phyloP scores from a whole-genome alignment of 2,797 vertebrate genomes.

The Tamandua tetradactyla region DNA sequence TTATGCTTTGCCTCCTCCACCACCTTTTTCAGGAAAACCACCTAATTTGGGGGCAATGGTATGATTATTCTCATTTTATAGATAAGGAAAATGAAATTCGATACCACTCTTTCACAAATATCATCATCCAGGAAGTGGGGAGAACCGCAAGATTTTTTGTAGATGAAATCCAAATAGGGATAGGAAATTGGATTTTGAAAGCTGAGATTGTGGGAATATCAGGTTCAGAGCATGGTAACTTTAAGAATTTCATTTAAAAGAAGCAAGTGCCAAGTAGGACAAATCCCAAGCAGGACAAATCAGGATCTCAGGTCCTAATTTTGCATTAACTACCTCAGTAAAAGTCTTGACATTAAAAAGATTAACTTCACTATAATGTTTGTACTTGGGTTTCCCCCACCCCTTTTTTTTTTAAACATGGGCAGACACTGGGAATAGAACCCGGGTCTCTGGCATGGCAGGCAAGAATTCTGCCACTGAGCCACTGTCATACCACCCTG shows the following conservation, averaged over 20 bases:
- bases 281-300: not conserved
- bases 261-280: not conserved
- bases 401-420: too few relatives aligned
- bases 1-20: not conserved
- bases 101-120: not conserved
- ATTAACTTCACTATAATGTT: not conserved
- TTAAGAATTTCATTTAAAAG: not conserved
- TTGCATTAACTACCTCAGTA: not conserved
- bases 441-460: too few relatives aligned
- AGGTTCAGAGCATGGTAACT: not conserved
- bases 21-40: not conserved
- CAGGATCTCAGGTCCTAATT: not conserved
- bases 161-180: not conserved
- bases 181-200: not conserved
- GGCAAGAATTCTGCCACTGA: too few relatives aligned
- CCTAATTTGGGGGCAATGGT: not conserved
- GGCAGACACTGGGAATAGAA: too few relatives aligned
- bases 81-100: not conserved
- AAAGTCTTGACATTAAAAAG: not conserved
- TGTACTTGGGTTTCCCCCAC: too few relatives aligned
- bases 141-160: not conserved
- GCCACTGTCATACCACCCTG: too few relatives aligned
- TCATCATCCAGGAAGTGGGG: not conserved
- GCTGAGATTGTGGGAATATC: not conserved
- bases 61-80: constrained; percentile 8